phyloP scores from a whole-genome alignment of 2,797 vertebrate genomes.

The Catostomus latipinnis region DNA sequence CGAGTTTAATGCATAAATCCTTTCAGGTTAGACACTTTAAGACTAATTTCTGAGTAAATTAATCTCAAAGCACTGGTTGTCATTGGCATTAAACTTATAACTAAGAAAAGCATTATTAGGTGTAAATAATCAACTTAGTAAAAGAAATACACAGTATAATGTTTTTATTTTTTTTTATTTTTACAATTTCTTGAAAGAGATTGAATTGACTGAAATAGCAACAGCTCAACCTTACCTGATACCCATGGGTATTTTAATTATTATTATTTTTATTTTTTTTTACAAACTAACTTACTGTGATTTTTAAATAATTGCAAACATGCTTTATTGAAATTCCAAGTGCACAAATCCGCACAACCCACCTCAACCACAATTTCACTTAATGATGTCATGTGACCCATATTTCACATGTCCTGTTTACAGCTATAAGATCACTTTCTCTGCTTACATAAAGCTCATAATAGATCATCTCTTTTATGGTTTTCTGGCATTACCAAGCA shows the following conservation, averaged over 20 bases:
- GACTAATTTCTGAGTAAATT: not conserved
- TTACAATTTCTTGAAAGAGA: no score
- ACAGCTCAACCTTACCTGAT: no score
- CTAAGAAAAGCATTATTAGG: not conserved
- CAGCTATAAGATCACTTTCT: not conserved
- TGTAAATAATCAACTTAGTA: no score
- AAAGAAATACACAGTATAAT: no score
- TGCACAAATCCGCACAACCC: no score
- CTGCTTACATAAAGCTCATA: not conserved
- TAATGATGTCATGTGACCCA: not conserved
- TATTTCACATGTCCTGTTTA: not conserved
- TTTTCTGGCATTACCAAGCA: not conserved
- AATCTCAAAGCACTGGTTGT: not conserved
- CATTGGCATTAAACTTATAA: not conserved
- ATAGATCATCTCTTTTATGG: not conserved
- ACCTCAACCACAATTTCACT: not conserved
- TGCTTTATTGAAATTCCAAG: no score
- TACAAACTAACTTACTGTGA: no score
- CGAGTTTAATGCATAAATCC: conserved; percentile 9
- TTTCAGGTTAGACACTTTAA: not conserved
- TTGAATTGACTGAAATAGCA: no score
- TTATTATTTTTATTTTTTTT: no score
- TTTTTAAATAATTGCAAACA: no score
- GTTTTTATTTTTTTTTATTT: no score
- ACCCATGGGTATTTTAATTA: no score